Evolutionary conservation across 2,797 vertebrate genomes (phyloP).

Genomic region (Thripadectes ignobilis): DNA sequence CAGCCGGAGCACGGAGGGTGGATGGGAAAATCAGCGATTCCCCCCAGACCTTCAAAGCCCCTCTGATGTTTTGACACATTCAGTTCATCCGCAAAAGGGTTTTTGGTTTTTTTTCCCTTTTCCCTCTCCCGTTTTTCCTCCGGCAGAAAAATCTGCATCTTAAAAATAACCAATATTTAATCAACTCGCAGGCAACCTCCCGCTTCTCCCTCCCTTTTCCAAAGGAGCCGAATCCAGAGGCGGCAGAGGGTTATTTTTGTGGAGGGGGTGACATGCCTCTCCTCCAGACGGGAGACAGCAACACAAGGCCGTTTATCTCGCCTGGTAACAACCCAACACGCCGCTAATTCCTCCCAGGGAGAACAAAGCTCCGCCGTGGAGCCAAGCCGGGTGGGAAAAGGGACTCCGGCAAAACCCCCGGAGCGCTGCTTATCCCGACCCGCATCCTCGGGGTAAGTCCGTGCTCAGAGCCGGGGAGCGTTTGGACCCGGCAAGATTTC

Average conservation of each 20-base stretch:
- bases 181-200: neutral
- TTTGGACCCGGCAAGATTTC: neutral
- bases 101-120: accelerated
- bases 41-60: neutral
- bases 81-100: neutral
- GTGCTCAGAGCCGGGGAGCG: accelerated
- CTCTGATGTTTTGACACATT: conserved; percentile 38
- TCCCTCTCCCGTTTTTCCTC: neutral
- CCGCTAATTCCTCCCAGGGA: neutral
- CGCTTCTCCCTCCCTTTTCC: neutral
- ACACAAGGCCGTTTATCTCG: neutral
- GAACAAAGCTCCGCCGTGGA: conserved; percentile 42
- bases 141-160: neutral
- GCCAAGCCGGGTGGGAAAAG: neutral
- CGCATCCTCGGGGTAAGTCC: neutral
- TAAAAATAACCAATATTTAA: neutral
- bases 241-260: neutral
- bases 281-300: neutral
- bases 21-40: neutral
- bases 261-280: neutral
- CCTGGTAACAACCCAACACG: neutral
- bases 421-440: neutral
- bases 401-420: neutral
- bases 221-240: neutral
- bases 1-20: neutral